Evolutionary conservation across 2,113 vertebrate genomes (phyloP).

Genomic region (Phoenicopterus ruber): DNA sequence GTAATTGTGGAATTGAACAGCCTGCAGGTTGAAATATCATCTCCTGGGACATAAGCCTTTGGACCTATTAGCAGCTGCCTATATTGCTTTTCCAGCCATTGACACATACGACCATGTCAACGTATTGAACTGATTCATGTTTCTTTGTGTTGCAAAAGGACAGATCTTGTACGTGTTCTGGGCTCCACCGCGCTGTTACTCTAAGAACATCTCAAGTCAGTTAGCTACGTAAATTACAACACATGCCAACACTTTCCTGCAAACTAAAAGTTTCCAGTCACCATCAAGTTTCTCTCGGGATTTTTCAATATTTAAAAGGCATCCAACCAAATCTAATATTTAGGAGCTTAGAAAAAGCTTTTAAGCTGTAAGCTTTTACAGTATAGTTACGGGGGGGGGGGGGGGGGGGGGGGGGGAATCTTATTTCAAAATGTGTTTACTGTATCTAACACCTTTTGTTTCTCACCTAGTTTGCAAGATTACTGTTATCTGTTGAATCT

Average conservation of each 20-base stretch:
- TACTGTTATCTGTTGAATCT: neutral
- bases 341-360: neutral
- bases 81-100: neutral
- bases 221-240: neutral
- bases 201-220: neutral
- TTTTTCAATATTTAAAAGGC: neutral
- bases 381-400: too few species aligned
- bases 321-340: neutral
- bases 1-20: conserved; percentile 43
- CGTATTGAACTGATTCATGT: neutral
- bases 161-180: rapidly evolving
- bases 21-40: neutral
- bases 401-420: too few species aligned
- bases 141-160: neutral
- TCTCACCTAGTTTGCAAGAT: neutral
- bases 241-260: neutral
- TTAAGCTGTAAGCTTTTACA: neutral
- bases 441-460: neutral
- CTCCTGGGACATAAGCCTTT: neutral
- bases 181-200: rapidly evolving
- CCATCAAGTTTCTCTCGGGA: neutral
- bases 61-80: conserved; percentile 16
- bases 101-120: neutral
- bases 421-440: neutral
- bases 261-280: neutral